Evolutionary conservation across 2,888 invertebrate genomes (phyloP).

Genomic region (Leptodirus hochenwartii): DNA sequence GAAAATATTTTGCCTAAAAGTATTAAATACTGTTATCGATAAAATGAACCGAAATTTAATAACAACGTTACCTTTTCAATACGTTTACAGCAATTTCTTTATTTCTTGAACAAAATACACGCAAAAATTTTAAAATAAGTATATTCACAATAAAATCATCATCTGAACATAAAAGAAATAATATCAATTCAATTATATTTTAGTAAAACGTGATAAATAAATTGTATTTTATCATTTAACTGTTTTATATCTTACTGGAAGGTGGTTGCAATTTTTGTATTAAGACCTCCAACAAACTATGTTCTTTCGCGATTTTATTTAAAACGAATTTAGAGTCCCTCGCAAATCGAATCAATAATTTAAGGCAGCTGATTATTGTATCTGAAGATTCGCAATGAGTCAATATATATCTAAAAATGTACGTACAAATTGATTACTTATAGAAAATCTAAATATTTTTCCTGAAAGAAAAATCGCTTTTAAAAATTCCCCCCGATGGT

Average conservation of each 20-base stretch:
- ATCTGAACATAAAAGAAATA: too few relatives aligned
- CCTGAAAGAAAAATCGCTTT: too few relatives aligned
- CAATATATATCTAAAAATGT: too few relatives aligned
- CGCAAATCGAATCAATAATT: conserved; percentile 60
- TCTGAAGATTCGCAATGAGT: too few relatives aligned
- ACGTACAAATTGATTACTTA: too few relatives aligned
- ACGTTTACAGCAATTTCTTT: conserved; percentile 33
- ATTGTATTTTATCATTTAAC: too few relatives aligned
- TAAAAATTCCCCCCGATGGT: too few relatives aligned
- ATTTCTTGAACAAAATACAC: conserved; percentile 47
- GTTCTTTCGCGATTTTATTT: conserved; percentile 39
- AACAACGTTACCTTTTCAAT: conserved; percentile 26
- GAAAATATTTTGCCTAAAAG: conserved; percentile 30
- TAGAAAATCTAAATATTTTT: too few relatives aligned
- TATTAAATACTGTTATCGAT: conserved; percentile 2
- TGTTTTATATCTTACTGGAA: too few relatives aligned
- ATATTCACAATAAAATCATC: conserved; percentile 1
- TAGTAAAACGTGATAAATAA: too few relatives aligned
- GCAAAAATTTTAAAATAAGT: conserved; percentile 44
- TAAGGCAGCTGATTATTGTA: conserved; percentile 54
- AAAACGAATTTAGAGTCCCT: conserved; percentile 57
- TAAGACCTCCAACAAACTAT: conserved; percentile 49
- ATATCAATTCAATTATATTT: too few relatives aligned
- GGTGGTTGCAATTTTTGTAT: too few relatives aligned
- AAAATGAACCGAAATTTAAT: conserved; percentile 11